A percentile compares a stretch with the other conserved stretches of the same genome.
Conservation (phyloP, 2,888 invertebrate species). For the Drosophila barbarae region DNA sequence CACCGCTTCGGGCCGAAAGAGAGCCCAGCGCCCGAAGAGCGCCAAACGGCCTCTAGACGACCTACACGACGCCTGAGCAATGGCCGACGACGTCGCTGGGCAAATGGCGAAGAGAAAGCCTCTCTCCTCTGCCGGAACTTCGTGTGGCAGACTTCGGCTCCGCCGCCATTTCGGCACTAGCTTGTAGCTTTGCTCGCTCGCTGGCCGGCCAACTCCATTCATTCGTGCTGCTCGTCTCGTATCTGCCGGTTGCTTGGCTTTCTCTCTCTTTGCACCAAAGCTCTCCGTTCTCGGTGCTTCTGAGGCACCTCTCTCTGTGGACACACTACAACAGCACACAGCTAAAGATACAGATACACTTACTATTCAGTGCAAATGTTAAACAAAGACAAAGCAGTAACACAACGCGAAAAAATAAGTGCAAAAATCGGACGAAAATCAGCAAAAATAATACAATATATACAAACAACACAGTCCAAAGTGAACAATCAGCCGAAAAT, state of each 20-base stretch:
- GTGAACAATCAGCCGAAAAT: constrained; percentile 44
- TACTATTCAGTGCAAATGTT: constrained; percentile 40
- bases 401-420: constrained; percentile 29
- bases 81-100: constrained; percentile 14
- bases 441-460: constrained; percentile 6
- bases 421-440: constrained; percentile 41
- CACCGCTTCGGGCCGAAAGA: constrained; percentile 23
- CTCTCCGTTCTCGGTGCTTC: constrained; percentile 1
- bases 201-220: constrained; percentile 69
- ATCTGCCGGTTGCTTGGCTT: constrained; percentile 60
- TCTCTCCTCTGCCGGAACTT: constrained; percentile 20
- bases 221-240: constrained; percentile 72
- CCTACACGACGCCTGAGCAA: constrained; percentile 75
- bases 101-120: constrained; percentile 20
- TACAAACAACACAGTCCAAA: constrained; percentile 5
- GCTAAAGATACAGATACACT: constrained; percentile 15
- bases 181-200: constrained; percentile 44
- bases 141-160: constrained; percentile 26
- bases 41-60: constrained; percentile 77
- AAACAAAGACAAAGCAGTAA: constrained; percentile 55
- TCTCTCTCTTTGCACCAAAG: constrained; percentile 6
- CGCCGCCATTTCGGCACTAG: constrained; percentile 27
- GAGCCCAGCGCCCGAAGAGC: constrained; percentile 32
- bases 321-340: constrained; percentile 7
- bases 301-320: constrained; percentile 19